A percentile compares a stretch with the other conserved stretches of the same genome.
phyloP scores from a whole-genome alignment of 2,113 vertebrate species.

The Rhabdomys dilectus region DNA sequence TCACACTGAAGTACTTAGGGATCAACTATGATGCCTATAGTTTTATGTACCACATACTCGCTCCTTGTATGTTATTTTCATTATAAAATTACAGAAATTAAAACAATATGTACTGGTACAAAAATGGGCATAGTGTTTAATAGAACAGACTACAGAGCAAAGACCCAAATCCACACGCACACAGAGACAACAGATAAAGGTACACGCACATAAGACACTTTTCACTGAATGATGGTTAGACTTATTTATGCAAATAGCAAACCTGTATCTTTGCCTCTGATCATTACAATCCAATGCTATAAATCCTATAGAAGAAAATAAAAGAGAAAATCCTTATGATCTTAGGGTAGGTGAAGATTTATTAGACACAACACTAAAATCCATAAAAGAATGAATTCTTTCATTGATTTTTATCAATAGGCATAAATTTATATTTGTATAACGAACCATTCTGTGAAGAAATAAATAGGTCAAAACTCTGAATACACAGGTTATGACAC shows the following conservation, averaged over 20 bases:
- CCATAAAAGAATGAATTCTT: background rate
- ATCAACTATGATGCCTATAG: background rate
- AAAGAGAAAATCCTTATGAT: background rate
- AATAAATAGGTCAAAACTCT: background rate
- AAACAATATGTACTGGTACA: background rate
- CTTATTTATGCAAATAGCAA: background rate
- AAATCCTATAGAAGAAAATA: conserved; percentile 17
- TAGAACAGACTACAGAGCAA: background rate
- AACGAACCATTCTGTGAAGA: background rate
- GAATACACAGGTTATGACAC: background rate
- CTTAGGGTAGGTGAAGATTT: background rate
- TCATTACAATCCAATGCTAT: background rate
- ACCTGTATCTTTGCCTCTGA: background rate
- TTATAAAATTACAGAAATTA: background rate
- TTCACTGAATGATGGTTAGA: background rate
- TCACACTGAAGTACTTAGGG: background rate
- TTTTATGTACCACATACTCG: background rate
- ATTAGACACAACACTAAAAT: background rate
- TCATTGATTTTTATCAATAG: background rate
- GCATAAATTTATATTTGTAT: background rate
- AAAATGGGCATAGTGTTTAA: background rate
- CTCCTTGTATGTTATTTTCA: background rate
- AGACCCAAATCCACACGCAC: background rate
- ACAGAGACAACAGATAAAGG: background rate
- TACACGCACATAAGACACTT: background rate